Percentiles rank a stretch among this genome's conserved stretches.
Evolutionary conservation across 2,888 invertebrate species (phyloP).

Genomic region (Priocnemis perturbator): DNA sequence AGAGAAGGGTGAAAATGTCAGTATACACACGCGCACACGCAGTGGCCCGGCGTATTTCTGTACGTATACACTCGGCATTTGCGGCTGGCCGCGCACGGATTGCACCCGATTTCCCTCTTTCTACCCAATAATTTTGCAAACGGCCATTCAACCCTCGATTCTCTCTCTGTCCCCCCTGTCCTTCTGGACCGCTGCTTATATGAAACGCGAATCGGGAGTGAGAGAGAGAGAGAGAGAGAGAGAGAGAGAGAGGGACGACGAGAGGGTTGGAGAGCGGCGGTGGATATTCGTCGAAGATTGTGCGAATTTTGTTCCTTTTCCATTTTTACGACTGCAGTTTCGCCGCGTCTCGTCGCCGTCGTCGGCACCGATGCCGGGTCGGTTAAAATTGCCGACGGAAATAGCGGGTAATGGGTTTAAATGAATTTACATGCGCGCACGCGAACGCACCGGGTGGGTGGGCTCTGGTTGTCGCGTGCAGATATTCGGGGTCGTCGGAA

Average conservation of each 20-base stretch:
- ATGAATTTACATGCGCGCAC: too few relatives aligned
- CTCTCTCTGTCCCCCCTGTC: constrained; percentile 24
- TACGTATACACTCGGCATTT: constrained; percentile 56
- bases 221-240: neutral
- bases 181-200: constrained; percentile 8
- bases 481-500: too few relatives aligned
- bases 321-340: constrained; percentile 9
- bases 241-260: neutral
- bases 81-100: constrained; percentile 61
- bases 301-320: constrained; percentile 15
- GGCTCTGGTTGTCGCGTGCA: too few relatives aligned
- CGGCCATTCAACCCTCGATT: constrained; percentile 51
- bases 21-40: neutral
- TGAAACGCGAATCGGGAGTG: neutral
- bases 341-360: constrained; percentile 10
- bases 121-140: constrained; percentile 60
- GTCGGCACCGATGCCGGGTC: constrained; percentile 18
- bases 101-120: constrained; percentile 60
- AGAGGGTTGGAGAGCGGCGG: constrained; percentile 26
- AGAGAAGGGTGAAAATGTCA: neutral
- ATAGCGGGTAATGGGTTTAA: too few relatives aligned
- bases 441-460: too few relatives aligned
- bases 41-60: neutral
- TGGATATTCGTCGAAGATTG: constrained; percentile 13
- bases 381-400: constrained; percentile 18